Evolutionary conservation across 2,888 invertebrate genomes (phyloP).

Genomic region (Brenthis ino): DNA sequence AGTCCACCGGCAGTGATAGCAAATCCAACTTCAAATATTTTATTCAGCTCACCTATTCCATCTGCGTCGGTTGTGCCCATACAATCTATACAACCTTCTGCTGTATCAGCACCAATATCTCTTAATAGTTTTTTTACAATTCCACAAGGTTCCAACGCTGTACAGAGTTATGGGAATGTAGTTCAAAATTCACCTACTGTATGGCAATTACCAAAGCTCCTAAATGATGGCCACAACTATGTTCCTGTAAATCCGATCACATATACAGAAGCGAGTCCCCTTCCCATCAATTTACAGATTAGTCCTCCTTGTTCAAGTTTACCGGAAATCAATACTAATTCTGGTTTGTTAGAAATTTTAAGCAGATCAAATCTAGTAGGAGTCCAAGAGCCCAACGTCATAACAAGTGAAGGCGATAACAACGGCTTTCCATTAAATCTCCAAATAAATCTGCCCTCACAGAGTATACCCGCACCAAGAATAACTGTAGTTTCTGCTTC

Average conservation of each 20-base stretch:
- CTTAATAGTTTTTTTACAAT: conserved; percentile 8
- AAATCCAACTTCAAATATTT: not conserved
- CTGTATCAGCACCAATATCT: conserved; percentile 6
- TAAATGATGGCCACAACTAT: conserved; percentile 18
- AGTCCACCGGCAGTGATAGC: conserved; percentile 1
- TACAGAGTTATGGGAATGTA: conserved; percentile 34
- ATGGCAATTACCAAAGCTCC: conserved; percentile 34
- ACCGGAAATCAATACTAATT: conserved; percentile 26
- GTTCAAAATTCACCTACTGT: conserved; percentile 33
- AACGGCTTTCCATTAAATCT: conserved; percentile 50
- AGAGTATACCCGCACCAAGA: conserved; percentile 47
- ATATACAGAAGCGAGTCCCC: conserved; percentile 16
- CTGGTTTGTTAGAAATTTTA: conserved; percentile 27
- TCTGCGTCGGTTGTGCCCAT: not conserved
- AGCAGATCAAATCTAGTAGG: conserved; percentile 18
- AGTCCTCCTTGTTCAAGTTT: conserved; percentile 24
- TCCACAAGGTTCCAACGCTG: conserved; percentile 32
- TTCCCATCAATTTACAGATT: conserved; percentile 30
- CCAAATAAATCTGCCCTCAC: conserved; percentile 55
- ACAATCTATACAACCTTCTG: not conserved
- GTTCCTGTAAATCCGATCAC: conserved; percentile 17
- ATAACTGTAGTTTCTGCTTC: conserved; percentile 47
- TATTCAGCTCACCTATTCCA: not conserved
- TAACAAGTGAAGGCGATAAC: conserved; percentile 30
- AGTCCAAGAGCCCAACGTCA: conserved; percentile 21